Evolutionary conservation across 2,797 vertebrate genomes (phyloP), one percentile per base, ranked within the genome.

Genomic region (Bradypodion pumilum): DNA sequence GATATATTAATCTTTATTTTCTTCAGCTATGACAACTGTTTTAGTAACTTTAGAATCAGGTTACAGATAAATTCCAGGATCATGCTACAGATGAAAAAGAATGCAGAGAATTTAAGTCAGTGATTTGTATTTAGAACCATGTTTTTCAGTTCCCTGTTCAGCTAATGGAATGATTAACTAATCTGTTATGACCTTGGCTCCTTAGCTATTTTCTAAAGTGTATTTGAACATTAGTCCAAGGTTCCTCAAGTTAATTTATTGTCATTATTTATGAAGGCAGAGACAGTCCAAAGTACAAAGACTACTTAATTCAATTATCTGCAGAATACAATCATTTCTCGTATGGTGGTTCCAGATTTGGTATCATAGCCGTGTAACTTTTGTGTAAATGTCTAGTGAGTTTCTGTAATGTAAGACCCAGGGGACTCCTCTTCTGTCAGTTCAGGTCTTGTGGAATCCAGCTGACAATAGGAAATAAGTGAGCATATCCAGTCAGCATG

Each of bases 361-460:
- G 79, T 78, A 23, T 27, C 73, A 44, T 84, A 25, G 66, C 75
- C 77, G 19, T 5, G 32, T 80, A 27, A 52, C 32, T 88, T 89
- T 74, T 56, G 32, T 70, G 16, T 87, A 66, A 87, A 86, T 87
- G 63, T 74, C 72, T 83, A 79, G 86, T 89, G 89, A 85, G 74
- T 82, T 93, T 78, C 86, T 84, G 7, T 86, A 90, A 86, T 85
- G 74, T 37, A 37, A n/a, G 56, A 82, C 78, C 86, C 81, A 15
- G 65, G 63, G 74, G 44, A 19, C 23, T 59, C 79, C 42, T 85
- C 15, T 25, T 19, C 52, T 42, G 7, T 69, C 83, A 69, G n/a
- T 73, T 86, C 37, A 69, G 42, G 10, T 79, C 37, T 12, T 1
- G 9, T 60, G 82, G 44, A 87, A 90, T 86, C 69, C 8, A 79